Percentiles rank a stretch among this genome's conserved stretches.
Conservation (phyloP, 2,797 vertebrate species). For the Sciaenops ocellatus region DNA sequence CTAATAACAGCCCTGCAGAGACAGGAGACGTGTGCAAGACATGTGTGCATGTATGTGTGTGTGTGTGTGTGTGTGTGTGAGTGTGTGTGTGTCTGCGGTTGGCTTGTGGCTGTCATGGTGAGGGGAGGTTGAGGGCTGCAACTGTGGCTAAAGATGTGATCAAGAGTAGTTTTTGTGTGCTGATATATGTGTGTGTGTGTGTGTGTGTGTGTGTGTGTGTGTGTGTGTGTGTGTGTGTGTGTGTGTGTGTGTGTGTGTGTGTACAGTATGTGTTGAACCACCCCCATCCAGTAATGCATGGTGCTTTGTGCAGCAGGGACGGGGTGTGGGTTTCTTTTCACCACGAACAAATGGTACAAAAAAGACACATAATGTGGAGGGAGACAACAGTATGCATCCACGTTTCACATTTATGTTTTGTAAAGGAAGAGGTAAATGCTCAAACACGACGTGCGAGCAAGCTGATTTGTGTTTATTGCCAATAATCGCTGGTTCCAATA, state of each 20-base stretch:
- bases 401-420: slow-evolving; percentile 44
- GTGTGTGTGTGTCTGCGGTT: slow-evolving; percentile 35
- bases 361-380: slow-evolving; percentile 25
- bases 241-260: slow-evolving; percentile 28
- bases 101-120: slow-evolving; percentile 41
- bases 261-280: slow-evolving; percentile 38
- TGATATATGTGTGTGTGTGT: neutral
- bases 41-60: slow-evolving; percentile 3
- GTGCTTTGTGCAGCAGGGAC: slow-evolving; percentile 35
- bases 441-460: slow-evolving; percentile 34
- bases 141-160: slow-evolving; percentile 56
- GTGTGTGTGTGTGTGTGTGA: slow-evolving; percentile 6
- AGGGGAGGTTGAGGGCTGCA: slow-evolving; percentile 44
- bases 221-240: slow-evolving; percentile 22
- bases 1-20: slow-evolving; percentile 46
- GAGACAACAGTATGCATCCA: slow-evolving; percentile 14
- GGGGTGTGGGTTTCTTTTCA: slow-evolving; percentile 53
- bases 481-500: slow-evolving; percentile 51
- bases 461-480: slow-evolving; percentile 57
- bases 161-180: slow-evolving; percentile 22
- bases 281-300: slow-evolving; percentile 43
- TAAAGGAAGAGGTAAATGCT: slow-evolving; percentile 31
- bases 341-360: slow-evolving; percentile 54
- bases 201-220: too few species aligned
- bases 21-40: slow-evolving; percentile 6